Conservation (phyloP, 2,888 invertebrate species). For the Monochamus alternatus region DNA sequence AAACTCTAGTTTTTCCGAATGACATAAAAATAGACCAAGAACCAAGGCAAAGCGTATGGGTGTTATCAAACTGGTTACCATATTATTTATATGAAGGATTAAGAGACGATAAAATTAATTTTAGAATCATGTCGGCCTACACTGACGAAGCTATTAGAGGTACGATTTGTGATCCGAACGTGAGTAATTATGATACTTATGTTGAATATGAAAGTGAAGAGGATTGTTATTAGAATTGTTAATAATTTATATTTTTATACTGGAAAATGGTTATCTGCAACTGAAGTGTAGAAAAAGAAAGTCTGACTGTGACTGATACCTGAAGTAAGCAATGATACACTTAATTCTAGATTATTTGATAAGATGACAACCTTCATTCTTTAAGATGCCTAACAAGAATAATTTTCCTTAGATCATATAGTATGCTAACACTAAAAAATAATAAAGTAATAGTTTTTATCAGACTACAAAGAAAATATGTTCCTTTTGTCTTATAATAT, state of each 20-base stretch:
- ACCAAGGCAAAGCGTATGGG: conserved; percentile 81
- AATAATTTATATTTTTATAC: background rate
- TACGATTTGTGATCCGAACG: conserved; percentile 80
- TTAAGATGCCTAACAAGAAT: background rate
- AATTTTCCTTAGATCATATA: too few species aligned
- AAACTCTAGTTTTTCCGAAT: conserved; percentile 84
- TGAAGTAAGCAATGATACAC: too few species aligned
- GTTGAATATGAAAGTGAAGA: conserved; percentile 18
- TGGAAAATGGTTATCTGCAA: conserved; percentile 6
- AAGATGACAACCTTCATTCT: too few species aligned
- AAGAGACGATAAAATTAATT: conserved; percentile 80
- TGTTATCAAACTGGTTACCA: conserved; percentile 83
- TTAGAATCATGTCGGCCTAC: conserved; percentile 81
- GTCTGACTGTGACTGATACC: too few species aligned
- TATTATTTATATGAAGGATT: conserved; percentile 80
- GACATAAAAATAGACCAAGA: conserved; percentile 85
- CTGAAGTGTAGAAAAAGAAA: conserved; percentile 2
- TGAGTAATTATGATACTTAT: conserved; percentile 54
- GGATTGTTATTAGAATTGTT: conserved; percentile 29
- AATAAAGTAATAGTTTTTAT: too few species aligned
- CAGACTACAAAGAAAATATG: too few species aligned
- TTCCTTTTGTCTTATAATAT: too few species aligned
- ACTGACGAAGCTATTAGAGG: conserved; percentile 77
- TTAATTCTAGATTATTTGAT: too few species aligned
- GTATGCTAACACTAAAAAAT: too few species aligned